These are phyloP conservation scores for Corythaixoides concolor DNA, from an alignment of 2,113 vertebrate genomes.

Conservation along the genomic window DNA sequence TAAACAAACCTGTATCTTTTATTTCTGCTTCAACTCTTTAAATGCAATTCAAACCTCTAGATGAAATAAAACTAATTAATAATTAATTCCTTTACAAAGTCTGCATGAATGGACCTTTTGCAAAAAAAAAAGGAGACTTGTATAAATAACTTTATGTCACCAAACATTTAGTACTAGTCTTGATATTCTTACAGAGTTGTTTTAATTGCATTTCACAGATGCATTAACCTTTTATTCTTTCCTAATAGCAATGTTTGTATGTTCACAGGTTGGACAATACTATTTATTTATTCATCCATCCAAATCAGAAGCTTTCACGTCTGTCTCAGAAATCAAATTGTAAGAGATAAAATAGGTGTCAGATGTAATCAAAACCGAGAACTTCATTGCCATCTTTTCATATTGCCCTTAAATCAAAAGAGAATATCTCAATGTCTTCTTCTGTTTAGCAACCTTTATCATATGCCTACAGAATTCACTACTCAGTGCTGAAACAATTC, in stretches of 20 bases:
- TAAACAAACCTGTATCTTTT: neutral
- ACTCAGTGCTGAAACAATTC: neutral
- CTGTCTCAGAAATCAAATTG: slow-evolving; percentile 12
- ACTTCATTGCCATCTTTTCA: neutral
- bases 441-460: slow-evolving; percentile 10
- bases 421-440: neutral
- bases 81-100: neutral
- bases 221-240: neutral
- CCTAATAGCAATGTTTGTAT: neutral
- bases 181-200: neutral
- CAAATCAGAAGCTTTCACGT: slow-evolving; percentile 31
- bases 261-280: neutral
- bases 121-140: neutral
- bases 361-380: neutral
- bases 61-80: slow-evolving; percentile 11
- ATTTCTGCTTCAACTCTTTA: slow-evolving; percentile 8
- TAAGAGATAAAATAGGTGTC: slow-evolving; percentile 14
- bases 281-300: neutral
- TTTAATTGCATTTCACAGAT: neutral
- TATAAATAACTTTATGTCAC: neutral
- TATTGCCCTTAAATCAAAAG: neutral
- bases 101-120: neutral
- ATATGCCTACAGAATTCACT: neutral
- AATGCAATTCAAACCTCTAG: neutral
- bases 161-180: neutral